Percentiles rank a stretch among this genome's conserved stretches.
phyloP scores from a whole-genome alignment of 2,888 invertebrate genomes.

The Spodoptera littoralis region DNA sequence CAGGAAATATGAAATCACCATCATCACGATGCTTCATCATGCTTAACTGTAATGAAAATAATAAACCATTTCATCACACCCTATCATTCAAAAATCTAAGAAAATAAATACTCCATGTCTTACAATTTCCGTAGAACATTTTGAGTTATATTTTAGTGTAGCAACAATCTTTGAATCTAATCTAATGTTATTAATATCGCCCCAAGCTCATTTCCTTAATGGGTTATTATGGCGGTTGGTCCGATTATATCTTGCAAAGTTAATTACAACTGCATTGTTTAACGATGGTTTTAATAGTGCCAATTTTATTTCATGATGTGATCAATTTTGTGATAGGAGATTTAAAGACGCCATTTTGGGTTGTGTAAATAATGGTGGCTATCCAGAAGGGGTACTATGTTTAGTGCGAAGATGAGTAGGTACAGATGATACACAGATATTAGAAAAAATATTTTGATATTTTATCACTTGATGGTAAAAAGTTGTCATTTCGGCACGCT shows the following conservation, averaged over 20 bases:
- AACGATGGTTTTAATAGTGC: conserved; percentile 37
- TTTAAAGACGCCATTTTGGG: not conserved
- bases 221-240: conserved; percentile 38
- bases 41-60: too few relatives aligned
- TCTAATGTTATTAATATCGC: conserved; percentile 52
- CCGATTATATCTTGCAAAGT: conserved; percentile 47
- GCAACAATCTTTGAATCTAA: conserved; percentile 47
- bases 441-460: too few relatives aligned
- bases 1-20: too few relatives aligned
- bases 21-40: too few relatives aligned
- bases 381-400: not conserved
- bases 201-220: conserved; percentile 49
- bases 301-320: conserved; percentile 35
- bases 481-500: too few relatives aligned
- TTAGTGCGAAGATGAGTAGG: too few relatives aligned
- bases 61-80: too few relatives aligned
- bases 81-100: too few relatives aligned
- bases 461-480: too few relatives aligned
- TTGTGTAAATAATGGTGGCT: not conserved
- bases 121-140: too few relatives aligned
- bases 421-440: too few relatives aligned
- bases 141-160: conserved; percentile 16
- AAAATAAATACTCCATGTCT: too few relatives aligned
- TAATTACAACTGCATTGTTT: conserved; percentile 50
- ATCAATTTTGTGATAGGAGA: conserved; percentile 29